Conservation (phyloP, 2,888 invertebrate genomes). For the Drosophila subquinaria region DNA sequence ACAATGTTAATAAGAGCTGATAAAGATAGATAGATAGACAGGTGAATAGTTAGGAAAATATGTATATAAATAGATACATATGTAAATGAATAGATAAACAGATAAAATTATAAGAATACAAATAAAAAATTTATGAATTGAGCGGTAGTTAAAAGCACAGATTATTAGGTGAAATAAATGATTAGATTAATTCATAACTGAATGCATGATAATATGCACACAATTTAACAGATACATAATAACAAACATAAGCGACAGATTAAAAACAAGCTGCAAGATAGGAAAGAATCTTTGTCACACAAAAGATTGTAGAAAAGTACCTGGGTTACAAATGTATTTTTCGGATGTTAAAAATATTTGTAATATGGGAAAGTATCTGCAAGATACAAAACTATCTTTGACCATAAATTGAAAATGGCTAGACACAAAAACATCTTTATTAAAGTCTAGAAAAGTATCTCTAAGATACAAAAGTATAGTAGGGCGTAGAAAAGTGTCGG, state of each 20-base stretch:
- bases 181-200: background rate
- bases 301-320: background rate
- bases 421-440: no score
- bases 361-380: background rate
- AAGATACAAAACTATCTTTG: background rate
- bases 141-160: background rate
- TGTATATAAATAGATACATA: background rate
- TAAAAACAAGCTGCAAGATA: background rate
- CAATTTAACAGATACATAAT: background rate
- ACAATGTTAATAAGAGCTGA: constrained; percentile 8
- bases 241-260: background rate
- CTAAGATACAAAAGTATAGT: background rate
- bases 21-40: constrained; percentile 1
- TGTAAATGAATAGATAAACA: background rate
- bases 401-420: background rate
- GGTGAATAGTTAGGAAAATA: background rate
- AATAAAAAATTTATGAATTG: background rate
- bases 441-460: background rate
- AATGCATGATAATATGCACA: background rate
- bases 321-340: background rate
- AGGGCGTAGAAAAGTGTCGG: no score
- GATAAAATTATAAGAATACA: background rate
- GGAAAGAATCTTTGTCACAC: background rate
- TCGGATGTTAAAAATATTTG: background rate
- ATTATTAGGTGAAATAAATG: background rate